Evolutionary conservation across 1,140 invertebrate genomes (phyloP), one percentile per base, ranked within the genome.

Genomic region (Plectus sambesii): DNA sequence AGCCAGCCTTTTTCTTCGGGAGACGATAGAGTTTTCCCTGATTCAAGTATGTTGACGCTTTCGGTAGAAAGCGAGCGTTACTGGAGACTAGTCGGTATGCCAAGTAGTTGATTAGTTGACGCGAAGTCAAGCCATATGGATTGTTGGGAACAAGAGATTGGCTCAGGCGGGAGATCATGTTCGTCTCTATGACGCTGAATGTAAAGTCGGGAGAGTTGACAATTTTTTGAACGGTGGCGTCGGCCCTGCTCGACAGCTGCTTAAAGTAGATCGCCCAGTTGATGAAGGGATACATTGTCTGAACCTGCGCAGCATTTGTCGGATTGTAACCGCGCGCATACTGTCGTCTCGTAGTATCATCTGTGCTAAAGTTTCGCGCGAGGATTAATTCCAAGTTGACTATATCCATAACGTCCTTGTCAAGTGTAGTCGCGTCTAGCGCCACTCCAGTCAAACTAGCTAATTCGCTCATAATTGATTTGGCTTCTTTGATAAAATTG

Each of bases 31-130:
- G n/a, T n/a, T n/a, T n/a, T n/a, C n/a, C n/a, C n/a, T 43, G 9
- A 40, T 49, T 23, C 26, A 57, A 24, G 8, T 19, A 36, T 5
- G n/a, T 20, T 8, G 48, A 5, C 3, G 36, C 2, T 41, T 15
- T 20, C 22, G 60, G 60, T 38, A 62, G 37, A 39, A 58, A 60
- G 12, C 45, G 26, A n/a, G 35, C 39, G 33, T 61, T 41, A 8
- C 33, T 39, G 19, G 24, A 23, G 12, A 62, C n/a, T 25, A 62
- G 35, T 27, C 57, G 47, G 53, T 47, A 60, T 46, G 50, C 63
- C 20, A 62, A 50, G 26, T 62, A 62, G 26, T 62, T 62, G 49
- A 53, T 25, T 19, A 62, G 17, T 20, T 51, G 46, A 9, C 49
- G 27, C 6, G 61, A 45, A 22, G 42, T 48, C 30, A 62, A 37